Evolutionary conservation across 2,797 vertebrate species (phyloP).

Genomic region (Antennarius maculatus): DNA sequence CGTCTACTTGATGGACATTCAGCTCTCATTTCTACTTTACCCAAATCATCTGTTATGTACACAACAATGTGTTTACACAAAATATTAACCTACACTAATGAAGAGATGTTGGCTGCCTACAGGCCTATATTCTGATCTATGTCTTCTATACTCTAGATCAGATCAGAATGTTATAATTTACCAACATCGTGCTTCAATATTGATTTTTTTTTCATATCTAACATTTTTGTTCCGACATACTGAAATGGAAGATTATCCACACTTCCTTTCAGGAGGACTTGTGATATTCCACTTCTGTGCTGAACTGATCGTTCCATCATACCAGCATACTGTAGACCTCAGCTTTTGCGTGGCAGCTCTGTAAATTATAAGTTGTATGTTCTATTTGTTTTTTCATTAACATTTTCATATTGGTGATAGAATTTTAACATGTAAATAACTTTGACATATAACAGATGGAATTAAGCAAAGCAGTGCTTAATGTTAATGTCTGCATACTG

Average conservation of each 20-base stretch:
- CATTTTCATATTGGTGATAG: background rate
- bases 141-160: conserved; percentile 24
- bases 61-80: conserved; percentile 22
- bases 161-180: conserved; percentile 6
- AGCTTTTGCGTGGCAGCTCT: background rate
- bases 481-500: background rate
- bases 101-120: conserved; percentile 13
- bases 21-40: conserved; percentile 1
- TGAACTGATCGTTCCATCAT: background rate
- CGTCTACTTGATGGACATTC: conserved; percentile 20
- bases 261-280: background rate
- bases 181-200: background rate
- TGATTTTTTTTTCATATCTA: background rate
- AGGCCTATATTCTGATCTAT: conserved; percentile 18
- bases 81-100: conserved; percentile 7
- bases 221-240: conserved; percentile 9
- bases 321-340: background rate
- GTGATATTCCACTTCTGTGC: background rate
- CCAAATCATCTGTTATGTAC: conserved; percentile 34
- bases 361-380: background rate
- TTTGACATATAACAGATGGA: background rate
- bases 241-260: background rate
- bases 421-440: background rate
- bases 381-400: background rate
- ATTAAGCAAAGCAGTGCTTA: no score